Evolutionary conservation across 2,888 invertebrate genomes (phyloP).

Genomic region (Leptopilina syphax): DNA sequence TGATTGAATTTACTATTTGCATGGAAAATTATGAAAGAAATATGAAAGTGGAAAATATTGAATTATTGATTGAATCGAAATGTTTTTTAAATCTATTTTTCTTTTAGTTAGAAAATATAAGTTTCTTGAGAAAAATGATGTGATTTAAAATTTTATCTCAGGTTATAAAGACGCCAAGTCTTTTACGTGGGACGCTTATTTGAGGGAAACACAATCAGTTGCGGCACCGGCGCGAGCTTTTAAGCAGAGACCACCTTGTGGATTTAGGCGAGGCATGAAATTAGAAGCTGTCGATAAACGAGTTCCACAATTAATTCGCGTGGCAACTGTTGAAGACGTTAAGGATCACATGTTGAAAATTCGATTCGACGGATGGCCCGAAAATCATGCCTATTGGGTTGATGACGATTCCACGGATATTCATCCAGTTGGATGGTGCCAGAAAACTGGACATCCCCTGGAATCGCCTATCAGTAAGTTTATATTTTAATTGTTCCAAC

Average conservation of each 20-base stretch:
- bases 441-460: conserved; percentile 91
- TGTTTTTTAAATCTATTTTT: no score
- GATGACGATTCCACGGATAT: conserved; percentile 94
- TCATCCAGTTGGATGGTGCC: conserved; percentile 95
- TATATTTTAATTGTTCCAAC: conserved; percentile 29
- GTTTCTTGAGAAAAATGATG: background rate
- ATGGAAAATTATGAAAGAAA: no score
- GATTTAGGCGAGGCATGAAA: conserved; percentile 91
- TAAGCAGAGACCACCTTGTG: conserved; percentile 86
- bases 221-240: conserved; percentile 91
- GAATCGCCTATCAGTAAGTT: conserved; percentile 88
- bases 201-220: conserved; percentile 85
- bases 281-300: conserved; percentile 92
- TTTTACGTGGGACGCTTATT: conserved; percentile 92
- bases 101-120: background rate
- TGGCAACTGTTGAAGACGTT: conserved; percentile 88
- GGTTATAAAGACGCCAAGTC: conserved; percentile 83
- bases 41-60: no score
- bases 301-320: conserved; percentile 90
- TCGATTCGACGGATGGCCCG: conserved; percentile 93
- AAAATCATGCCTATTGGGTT: conserved; percentile 90
- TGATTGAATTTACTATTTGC: no score
- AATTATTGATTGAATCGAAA: no score
- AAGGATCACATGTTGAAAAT: conserved; percentile 83
- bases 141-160: conserved; percentile 65